Conservation (phyloP, 2,888 invertebrate genomes). For the Lumbricus terrestris region DNA sequence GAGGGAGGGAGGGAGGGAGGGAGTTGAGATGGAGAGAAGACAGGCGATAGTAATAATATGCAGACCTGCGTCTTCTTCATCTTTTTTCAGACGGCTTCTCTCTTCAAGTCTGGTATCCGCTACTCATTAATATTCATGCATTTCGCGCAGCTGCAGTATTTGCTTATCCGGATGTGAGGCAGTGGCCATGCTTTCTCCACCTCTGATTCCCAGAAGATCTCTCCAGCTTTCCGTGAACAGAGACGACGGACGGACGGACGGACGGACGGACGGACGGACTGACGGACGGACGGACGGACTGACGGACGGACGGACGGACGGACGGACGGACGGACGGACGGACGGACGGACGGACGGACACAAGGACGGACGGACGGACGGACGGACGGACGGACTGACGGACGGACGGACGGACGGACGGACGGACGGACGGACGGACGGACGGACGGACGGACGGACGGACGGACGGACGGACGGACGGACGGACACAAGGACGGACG, state of each 20-base stretch:
- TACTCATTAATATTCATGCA: not conserved
- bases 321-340: not conserved
- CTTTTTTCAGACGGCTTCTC: conserved; percentile 3
- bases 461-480: not conserved
- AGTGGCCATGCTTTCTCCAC: not conserved
- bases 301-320: not conserved
- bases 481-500: not conserved
- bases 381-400: not conserved
- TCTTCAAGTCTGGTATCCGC: not conserved
- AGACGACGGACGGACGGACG: not conserved
- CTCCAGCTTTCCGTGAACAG: not conserved
- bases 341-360: not conserved
- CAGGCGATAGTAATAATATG: too few species aligned
- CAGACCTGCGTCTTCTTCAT: too few species aligned
- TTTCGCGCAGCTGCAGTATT: not conserved
- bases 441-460: not conserved
- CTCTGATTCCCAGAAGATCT: not conserved
- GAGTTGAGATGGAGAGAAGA: not conserved
- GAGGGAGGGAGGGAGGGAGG: too few species aligned
- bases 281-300: not conserved
- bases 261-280: not conserved
- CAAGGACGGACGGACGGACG: too few species aligned
- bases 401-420: not conserved
- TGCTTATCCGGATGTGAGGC: not conserved
- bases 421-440: not conserved